Evolutionary conservation across 2,113 vertebrate genomes (phyloP), one percentile per base, ranked within the genome.

Genomic region (Toxotes chatareus): DNA sequence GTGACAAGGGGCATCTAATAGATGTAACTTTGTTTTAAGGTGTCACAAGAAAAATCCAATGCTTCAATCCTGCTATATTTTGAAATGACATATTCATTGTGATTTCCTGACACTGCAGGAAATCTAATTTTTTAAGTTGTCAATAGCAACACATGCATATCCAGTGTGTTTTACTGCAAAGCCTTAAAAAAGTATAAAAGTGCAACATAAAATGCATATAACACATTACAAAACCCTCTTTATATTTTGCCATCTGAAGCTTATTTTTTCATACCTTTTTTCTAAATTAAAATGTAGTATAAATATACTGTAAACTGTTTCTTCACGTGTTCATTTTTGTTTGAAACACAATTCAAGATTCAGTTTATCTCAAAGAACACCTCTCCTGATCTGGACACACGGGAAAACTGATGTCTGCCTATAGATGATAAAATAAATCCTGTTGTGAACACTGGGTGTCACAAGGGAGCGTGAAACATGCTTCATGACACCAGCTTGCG

Each of bases 401-500:
- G 61, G 32, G 53, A 68, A 79, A 83, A 86, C 57, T 55, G 70
- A 86, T 78, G 71, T 72, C 46, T 70, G 75, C 38, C 70, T 53
- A 70, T 84, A 76, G 67, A 70, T 90, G 67, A 87, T 78, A 73
- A 81, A 83, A 89, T 55, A 77, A 82, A 86, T 86, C 76, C 67
- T 60, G 53, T n/a, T 47, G 63, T 71, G 74, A 76, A 84, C 76
- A 67, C 32, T 49, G 44, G 40, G 65, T 13, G 44, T 60, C 76
- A 73, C 32, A 9, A 68, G 73, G 83, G 79, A 85, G 64, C 47
- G 64, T 76, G 70, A 89, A 86, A 90, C 83, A 80, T 72, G 62
- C 82, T 76, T 84, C 4, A 17, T 82, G 87, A 86, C 89, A 76
- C 51, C 64, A 72, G 66, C 85, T 85, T 85, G 81, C 82, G 92